Evolutionary conservation across 2,113 vertebrate species (phyloP).

Genomic region (Toxotes chatareus): DNA sequence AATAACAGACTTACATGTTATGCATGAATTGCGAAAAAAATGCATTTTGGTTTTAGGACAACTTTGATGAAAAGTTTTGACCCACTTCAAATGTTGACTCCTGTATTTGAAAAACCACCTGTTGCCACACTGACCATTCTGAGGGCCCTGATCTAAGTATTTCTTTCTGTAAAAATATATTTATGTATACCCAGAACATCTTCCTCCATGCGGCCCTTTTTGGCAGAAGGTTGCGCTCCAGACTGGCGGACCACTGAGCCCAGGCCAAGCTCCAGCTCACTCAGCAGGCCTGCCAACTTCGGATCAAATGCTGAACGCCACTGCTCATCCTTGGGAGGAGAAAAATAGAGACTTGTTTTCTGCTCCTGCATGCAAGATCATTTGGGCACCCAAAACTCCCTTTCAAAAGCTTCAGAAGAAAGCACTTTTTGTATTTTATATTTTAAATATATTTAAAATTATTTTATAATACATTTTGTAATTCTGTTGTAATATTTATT

Average conservation of each 20-base stretch:
- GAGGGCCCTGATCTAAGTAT: neutral
- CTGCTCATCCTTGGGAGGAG: constrained; percentile 88
- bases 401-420: neutral
- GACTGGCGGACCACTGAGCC: constrained; percentile 90
- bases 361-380: neutral
- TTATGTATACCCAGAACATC: constrained; percentile 87
- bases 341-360: neutral
- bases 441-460: neutral
- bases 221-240: constrained; percentile 77
- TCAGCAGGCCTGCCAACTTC: constrained; percentile 92
- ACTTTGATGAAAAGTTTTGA: too few relatives aligned
- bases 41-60: too few relatives aligned
- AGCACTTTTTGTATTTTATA: neutral
- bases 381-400: neutral
- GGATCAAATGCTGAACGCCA: constrained; percentile 94
- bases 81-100: too few relatives aligned
- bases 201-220: constrained; percentile 84
- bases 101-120: neutral
- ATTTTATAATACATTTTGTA: neutral
- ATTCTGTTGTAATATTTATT: neutral
- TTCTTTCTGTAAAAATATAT: neutral
- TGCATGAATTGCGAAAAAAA: too few relatives aligned
- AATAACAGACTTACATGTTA: too few relatives aligned
- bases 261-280: constrained; percentile 92
- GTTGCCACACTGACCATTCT: neutral